These are phyloP conservation scores for Leptodactylus fuscus DNA, from an alignment of 2,113 vertebrate species.

Conservation along the genomic window DNA sequence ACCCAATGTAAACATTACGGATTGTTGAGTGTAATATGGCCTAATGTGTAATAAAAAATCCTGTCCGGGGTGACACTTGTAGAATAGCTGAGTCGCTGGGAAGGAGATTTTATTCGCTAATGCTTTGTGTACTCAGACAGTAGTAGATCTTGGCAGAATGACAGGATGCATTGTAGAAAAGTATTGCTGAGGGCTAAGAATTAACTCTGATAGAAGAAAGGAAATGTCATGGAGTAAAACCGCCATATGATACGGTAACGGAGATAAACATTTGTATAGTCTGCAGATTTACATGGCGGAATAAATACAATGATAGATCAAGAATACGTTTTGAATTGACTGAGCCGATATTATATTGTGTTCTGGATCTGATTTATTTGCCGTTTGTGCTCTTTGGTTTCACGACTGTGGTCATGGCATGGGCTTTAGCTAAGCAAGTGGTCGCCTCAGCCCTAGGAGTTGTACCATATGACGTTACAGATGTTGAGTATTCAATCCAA, in stretches of 20 bases:
- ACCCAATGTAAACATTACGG: too few relatives aligned
- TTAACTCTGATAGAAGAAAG: background rate
- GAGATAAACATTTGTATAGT: background rate
- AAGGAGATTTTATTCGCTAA: background rate
- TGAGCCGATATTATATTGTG: background rate
- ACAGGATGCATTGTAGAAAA: constrained; percentile 28
- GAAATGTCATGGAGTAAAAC: constrained; percentile 27
- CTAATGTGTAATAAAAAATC: background rate
- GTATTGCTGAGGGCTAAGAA: constrained; percentile 14
- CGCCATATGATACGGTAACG: background rate
- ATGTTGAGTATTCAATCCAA: background rate
- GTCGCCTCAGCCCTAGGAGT: background rate
- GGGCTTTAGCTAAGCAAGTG: background rate
- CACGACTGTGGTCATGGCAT: background rate
- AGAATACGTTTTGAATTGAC: background rate
- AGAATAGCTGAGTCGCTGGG: background rate
- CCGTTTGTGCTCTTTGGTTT: background rate
- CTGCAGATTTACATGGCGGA: too few relatives aligned
- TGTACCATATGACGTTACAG: background rate
- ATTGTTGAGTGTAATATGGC: too few relatives aligned
- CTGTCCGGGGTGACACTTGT: background rate
- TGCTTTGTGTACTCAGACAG: constrained; percentile 32
- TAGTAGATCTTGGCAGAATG: constrained; percentile 32
- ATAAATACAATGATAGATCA: background rate
- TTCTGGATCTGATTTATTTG: background rate